A percentile compares a stretch with the other conserved stretches of the same genome.
phyloP scores from a whole-genome alignment of 35 echinoderm and acorn worm genomes.

The Anneissia japonica region DNA sequence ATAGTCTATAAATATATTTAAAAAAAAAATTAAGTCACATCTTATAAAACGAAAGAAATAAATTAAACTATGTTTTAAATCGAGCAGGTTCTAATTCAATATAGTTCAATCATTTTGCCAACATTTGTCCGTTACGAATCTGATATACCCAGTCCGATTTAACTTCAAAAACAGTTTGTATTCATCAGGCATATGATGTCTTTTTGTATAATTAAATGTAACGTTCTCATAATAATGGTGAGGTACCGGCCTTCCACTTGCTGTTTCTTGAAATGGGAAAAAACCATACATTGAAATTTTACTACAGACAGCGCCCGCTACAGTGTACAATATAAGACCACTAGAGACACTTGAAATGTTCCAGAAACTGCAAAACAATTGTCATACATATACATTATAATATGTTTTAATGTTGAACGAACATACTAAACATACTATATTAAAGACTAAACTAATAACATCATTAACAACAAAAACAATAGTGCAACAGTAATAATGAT shows the following conservation, averaged over 20 bases:
- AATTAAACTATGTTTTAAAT: too few species aligned
- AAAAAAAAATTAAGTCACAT: too few species aligned
- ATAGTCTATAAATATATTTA: too few species aligned
- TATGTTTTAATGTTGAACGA: too few species aligned
- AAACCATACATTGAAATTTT: slow-evolving; percentile 28
- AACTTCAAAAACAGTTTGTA: background rate
- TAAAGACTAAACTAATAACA: too few species aligned
- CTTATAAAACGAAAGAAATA: too few species aligned
- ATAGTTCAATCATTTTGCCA: background rate
- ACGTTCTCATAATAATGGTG: slow-evolving; percentile 27
- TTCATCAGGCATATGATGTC: background rate
- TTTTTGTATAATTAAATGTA: background rate
- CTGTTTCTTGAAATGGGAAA: slow-evolving; percentile 1
- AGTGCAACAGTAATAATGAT: too few species aligned
- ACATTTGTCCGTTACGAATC: background rate
- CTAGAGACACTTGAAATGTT: background rate
- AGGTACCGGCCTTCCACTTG: background rate
- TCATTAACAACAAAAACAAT: too few species aligned
- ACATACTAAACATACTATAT: too few species aligned
- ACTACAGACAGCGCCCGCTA: slow-evolving; percentile 12
- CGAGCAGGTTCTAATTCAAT: too few species aligned
- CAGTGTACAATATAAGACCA: slow-evolving; percentile 1
- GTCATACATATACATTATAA: background rate
- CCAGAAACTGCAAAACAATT: slow-evolving; percentile 3
- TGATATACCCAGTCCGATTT: background rate